Conservation (phyloP, 2,888 invertebrate genomes). For the Drosophila heteroneura region DNA sequence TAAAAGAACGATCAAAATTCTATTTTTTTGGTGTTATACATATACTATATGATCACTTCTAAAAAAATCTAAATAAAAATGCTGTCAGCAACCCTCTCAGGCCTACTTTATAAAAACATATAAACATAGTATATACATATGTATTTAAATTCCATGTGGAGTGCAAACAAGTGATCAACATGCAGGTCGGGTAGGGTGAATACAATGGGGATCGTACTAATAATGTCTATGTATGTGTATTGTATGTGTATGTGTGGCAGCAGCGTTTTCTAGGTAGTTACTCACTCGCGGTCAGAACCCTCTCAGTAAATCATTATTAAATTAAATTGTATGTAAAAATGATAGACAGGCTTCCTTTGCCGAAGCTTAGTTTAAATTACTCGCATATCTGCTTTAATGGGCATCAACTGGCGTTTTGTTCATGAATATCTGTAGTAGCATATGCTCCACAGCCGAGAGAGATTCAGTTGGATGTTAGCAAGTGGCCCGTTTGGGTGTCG, state of each 20-base stretch:
- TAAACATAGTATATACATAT: background rate
- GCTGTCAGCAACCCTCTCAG: slow-evolving; percentile 19
- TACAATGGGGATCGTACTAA: slow-evolving; percentile 29
- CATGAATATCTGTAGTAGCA: slow-evolving; percentile 28
- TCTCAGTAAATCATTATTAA: slow-evolving; percentile 77
- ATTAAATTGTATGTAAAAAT: slow-evolving; percentile 75
- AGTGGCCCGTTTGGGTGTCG: slow-evolving; percentile 61
- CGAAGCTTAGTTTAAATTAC: slow-evolving; percentile 50
- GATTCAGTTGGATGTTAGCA: slow-evolving; percentile 64
- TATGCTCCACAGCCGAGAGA: slow-evolving; percentile 16
- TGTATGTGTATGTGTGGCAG: slow-evolving; percentile 1
- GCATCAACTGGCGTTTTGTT: slow-evolving; percentile 35
- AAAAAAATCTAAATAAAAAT: slow-evolving; percentile 5
- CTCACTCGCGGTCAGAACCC: slow-evolving; percentile 49
- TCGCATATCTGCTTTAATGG: slow-evolving; percentile 53
- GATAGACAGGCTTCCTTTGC: slow-evolving; percentile 46
- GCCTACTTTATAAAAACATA: slow-evolving; percentile 14
- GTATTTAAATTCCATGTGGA: slow-evolving; percentile 13
- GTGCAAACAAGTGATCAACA: slow-evolving; percentile 33
- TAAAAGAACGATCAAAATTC: background rate
- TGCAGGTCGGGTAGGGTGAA: slow-evolving; percentile 37
- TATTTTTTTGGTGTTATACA: background rate
- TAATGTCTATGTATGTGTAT: slow-evolving; percentile 1
- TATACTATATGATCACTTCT: slow-evolving; percentile 3
- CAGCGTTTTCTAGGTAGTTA: slow-evolving; percentile 24